Conservation (phyloP, 2,797 vertebrate genomes). For the Phoeniculus purpureus region DNA sequence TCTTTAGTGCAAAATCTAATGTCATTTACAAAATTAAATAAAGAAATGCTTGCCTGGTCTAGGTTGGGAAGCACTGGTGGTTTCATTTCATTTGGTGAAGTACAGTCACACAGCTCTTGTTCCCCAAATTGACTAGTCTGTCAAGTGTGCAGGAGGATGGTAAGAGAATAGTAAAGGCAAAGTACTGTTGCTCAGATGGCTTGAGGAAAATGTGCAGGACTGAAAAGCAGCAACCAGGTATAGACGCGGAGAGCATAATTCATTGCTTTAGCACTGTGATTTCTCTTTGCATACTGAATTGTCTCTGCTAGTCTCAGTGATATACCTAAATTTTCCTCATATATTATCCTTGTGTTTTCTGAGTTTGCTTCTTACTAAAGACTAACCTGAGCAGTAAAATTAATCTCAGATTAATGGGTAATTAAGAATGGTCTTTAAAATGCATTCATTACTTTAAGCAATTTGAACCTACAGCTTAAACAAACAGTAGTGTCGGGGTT, state of each 20-base stretch:
- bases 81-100: background rate
- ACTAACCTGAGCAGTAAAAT: constrained; percentile 9
- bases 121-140: background rate
- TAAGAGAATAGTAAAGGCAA: background rate
- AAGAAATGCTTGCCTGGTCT: background rate
- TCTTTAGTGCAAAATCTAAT: background rate
- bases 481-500: background rate
- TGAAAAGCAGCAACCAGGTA: background rate
- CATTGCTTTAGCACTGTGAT: background rate
- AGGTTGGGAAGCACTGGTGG: background rate
- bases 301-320: background rate
- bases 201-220: background rate
- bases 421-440: background rate
- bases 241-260: background rate
- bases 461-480: background rate
- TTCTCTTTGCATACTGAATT: constrained; percentile 23
- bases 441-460: constrained; percentile 4
- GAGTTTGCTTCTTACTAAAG: constrained; percentile 16
- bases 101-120: background rate
- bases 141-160: background rate
- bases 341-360: background rate
- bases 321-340: background rate
- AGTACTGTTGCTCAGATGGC: background rate
- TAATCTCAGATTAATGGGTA: background rate
- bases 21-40: background rate